Evolutionary conservation across 1,140 invertebrate species (phyloP).

Genomic region (Yoshiicerus persimilis): DNA sequence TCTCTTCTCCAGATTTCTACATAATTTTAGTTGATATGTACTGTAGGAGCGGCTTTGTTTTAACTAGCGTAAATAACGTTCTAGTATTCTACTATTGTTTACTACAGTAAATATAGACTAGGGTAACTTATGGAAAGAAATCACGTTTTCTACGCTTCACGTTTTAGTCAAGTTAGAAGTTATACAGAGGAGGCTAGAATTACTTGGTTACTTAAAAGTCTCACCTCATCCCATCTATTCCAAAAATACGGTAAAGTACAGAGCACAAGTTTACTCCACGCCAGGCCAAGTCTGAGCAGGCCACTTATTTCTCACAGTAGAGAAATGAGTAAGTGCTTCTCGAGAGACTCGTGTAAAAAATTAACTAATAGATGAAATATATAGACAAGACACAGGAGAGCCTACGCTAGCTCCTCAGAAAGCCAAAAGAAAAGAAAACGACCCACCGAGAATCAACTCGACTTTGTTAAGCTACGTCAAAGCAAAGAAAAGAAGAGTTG

Average conservation of each 20-base stretch:
- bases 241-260: background rate
- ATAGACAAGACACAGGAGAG: background rate
- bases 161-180: background rate
- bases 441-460: background rate
- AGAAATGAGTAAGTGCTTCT: background rate
- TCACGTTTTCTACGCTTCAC: constrained; percentile 27
- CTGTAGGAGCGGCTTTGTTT: background rate
- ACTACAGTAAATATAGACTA: too few relatives aligned
- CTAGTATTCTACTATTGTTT: background rate
- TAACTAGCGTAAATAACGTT: background rate
- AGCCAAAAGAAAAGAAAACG: background rate
- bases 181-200: background rate
- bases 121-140: constrained; percentile 1
- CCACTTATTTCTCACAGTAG: background rate
- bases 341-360: background rate
- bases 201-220: background rate
- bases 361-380: constrained; percentile 22
- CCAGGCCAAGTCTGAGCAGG: background rate
- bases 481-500: background rate
- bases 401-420: background rate
- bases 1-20: background rate
- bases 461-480: background rate
- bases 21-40: too few relatives aligned
- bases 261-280: background rate
- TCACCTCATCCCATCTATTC: background rate